phyloP scores from a whole-genome alignment of 1,140 invertebrate genomes.

The Calosoma granatense region DNA sequence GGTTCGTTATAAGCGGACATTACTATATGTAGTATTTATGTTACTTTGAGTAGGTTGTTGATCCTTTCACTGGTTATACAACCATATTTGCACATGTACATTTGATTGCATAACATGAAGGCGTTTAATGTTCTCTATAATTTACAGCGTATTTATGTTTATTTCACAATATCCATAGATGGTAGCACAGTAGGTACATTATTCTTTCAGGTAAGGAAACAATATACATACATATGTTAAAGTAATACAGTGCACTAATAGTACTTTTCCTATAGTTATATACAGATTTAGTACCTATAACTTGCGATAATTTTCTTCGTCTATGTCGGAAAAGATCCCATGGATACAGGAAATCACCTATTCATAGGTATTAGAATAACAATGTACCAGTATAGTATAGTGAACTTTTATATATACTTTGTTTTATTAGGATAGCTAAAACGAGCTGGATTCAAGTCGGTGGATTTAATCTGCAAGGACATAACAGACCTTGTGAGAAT shows the following conservation, averaged over 20 bases:
- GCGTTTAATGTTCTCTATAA: conserved; percentile 19
- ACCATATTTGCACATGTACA: conserved; percentile 1
- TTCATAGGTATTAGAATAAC: conserved; percentile 36
- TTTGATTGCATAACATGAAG: neutral
- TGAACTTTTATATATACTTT: no score
- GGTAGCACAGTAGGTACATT: conserved; percentile 33
- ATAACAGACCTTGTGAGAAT: conserved; percentile 39
- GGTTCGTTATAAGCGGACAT: no score
- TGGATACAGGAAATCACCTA: conserved; percentile 36
- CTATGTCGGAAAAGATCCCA: conserved; percentile 31
- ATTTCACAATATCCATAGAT: conserved; percentile 37
- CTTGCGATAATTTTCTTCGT: conserved; percentile 39
- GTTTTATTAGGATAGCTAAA: conserved; percentile 39
- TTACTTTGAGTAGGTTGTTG: no score
- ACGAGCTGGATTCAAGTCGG: conserved; percentile 43
- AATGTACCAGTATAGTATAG: no score
- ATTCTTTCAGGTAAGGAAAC: conserved; percentile 37
- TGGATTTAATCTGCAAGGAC: conserved; percentile 33
- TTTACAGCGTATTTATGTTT: conserved; percentile 41
- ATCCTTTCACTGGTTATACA: conserved; percentile 19
- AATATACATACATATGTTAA: conserved; percentile 10
- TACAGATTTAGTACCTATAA: conserved; percentile 38
- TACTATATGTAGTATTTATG: no score
- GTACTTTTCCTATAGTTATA: no score
- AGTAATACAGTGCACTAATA: no score